phyloP scores from a whole-genome alignment of 2,113 vertebrate species.

The Clarias macrocephalus region DNA sequence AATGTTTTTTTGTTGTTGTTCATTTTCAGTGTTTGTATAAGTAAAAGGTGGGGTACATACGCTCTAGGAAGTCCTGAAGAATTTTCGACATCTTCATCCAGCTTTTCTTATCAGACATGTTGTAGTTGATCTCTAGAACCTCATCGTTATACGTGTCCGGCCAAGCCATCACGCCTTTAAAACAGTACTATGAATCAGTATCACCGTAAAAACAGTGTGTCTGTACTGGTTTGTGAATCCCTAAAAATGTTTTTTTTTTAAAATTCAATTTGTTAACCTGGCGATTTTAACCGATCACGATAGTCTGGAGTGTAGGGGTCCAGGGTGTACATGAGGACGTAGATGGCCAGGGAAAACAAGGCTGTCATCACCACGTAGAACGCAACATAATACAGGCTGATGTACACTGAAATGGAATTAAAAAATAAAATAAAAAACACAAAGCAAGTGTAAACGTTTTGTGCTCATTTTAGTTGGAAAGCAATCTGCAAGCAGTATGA shows the following conservation, averaged over 20 bases:
- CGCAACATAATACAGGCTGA: constrained; percentile 86
- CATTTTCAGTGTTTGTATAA: not conserved
- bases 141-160: constrained; percentile 79
- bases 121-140: constrained; percentile 78
- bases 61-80: constrained; percentile 75
- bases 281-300: constrained; percentile 83
- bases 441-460: not conserved
- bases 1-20: too few relatives aligned
- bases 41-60: constrained; percentile 63
- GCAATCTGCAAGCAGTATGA: not conserved
- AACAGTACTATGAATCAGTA: not conserved
- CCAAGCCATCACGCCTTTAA: constrained; percentile 81
- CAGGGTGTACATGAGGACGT: constrained; percentile 79
- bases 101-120: constrained; percentile 71
- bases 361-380: constrained; percentile 84
- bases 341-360: constrained; percentile 80
- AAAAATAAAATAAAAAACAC: not conserved
- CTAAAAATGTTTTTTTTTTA: not conserved
- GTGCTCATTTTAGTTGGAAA: not conserved
- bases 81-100: constrained; percentile 71
- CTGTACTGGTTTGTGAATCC: not conserved
- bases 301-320: constrained; percentile 82
- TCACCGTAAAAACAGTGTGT: not conserved
- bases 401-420: constrained; percentile 76
- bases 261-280: constrained; percentile 69